These are phyloP conservation scores for Tauraco hartlaubi DNA, from an alignment of 2,797 vertebrate species.

Conservation along the genomic window DNA sequence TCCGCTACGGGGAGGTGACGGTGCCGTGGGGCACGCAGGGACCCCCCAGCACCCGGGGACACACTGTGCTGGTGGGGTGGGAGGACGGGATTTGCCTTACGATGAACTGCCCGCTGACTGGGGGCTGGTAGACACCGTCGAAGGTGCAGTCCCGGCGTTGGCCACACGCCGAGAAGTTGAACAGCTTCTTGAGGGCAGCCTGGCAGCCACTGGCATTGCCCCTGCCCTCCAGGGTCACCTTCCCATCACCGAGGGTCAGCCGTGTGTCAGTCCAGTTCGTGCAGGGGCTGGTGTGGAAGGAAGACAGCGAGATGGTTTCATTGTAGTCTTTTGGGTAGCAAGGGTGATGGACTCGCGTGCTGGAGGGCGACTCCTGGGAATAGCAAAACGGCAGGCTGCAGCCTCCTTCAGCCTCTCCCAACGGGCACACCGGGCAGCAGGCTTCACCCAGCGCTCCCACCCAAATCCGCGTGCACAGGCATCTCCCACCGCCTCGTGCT, in stretches of 20 bases:
- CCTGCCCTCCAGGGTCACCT: slow-evolving; percentile 77
- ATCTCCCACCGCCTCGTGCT: neutral
- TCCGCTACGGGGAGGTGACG: neutral
- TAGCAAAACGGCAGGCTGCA: neutral
- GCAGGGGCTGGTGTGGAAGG: slow-evolving; percentile 83
- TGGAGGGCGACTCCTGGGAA: neutral
- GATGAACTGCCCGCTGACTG: slow-evolving; percentile 82
- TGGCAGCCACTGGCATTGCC: slow-evolving; percentile 79
- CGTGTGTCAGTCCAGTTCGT: neutral
- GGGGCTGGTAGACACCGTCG: slow-evolving; percentile 83
- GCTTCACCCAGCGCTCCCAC: neutral
- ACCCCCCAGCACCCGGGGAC: neutral
- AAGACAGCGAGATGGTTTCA: slow-evolving; percentile 9
- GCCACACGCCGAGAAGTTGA: slow-evolving; percentile 81
- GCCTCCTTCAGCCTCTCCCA: neutral
- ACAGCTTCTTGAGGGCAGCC: slow-evolving; percentile 79
- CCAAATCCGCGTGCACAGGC: rapidly evolving
- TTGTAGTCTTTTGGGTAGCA: slow-evolving; percentile 83
- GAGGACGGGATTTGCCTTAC: slow-evolving; percentile 67
- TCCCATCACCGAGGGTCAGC: neutral
- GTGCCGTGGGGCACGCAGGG: rapidly evolving
- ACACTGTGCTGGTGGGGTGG: rapidly evolving
- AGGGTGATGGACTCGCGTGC: slow-evolving; percentile 72
- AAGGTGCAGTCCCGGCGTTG: slow-evolving; percentile 83
- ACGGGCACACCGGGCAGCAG: rapidly evolving